A percentile compares a stretch with the other conserved stretches of the same genome.
Conservation (phyloP, 2,888 invertebrate genomes). For the Parochlus steinenii region DNA sequence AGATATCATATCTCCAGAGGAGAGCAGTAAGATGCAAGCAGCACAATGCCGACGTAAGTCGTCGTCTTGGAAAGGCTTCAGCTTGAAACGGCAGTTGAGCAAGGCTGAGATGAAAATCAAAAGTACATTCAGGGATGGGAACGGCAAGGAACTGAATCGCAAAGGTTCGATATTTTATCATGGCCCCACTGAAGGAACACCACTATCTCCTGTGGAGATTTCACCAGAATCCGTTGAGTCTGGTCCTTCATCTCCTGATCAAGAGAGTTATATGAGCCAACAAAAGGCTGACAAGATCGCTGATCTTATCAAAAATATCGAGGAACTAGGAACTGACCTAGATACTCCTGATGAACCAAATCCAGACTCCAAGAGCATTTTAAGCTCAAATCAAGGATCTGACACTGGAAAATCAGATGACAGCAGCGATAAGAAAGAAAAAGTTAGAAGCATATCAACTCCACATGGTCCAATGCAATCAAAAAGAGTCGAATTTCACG, state of each 20-base stretch:
- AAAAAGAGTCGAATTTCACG: constrained; percentile 26
- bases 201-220: constrained; percentile 23
- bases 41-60: constrained; percentile 37
- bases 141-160: constrained; percentile 24
- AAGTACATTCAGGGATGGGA: constrained; percentile 39
- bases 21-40: constrained; percentile 29
- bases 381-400: too few relatives aligned
- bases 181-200: constrained; percentile 23
- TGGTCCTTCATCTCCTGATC: constrained; percentile 19
- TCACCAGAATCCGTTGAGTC: constrained; percentile 19
- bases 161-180: constrained; percentile 32
- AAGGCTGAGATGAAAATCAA: constrained; percentile 61
- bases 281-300: constrained; percentile 21
- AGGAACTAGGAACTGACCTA: constrained; percentile 19
- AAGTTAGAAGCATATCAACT: constrained; percentile 18
- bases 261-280: too few relatives aligned
- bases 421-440: too few relatives aligned
- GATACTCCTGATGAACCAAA: too few relatives aligned
- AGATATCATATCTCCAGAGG: constrained; percentile 24
- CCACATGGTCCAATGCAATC: constrained; percentile 20
- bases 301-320: constrained; percentile 14
- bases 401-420: too few relatives aligned
- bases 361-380: too few relatives aligned
- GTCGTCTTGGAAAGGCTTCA: constrained; percentile 59
- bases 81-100: constrained; percentile 64